Conservation (phyloP, 2,888 invertebrate species). For the Blera fallax region DNA sequence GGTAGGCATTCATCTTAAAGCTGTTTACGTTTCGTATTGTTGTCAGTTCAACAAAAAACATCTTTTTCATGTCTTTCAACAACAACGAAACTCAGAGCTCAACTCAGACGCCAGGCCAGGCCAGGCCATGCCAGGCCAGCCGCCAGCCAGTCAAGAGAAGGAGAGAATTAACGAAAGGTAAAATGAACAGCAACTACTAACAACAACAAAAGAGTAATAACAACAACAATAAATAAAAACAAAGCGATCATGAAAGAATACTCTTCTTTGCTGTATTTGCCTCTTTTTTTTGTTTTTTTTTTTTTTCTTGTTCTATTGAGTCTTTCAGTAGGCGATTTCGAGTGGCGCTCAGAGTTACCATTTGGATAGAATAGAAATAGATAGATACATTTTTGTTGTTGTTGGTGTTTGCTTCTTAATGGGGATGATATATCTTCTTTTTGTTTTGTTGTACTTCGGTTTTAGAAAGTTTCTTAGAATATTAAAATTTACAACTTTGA, state of each 20-base stretch:
- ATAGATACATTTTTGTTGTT: constrained; percentile 10
- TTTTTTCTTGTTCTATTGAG: constrained; percentile 28
- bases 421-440: constrained; percentile 22
- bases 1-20: constrained; percentile 68
- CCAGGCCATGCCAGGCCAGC: not conserved
- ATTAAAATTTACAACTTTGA: constrained; percentile 37
- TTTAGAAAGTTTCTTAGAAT: constrained; percentile 39
- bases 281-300: not conserved
- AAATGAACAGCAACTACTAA: constrained; percentile 31
- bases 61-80: constrained; percentile 71
- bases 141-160: constrained; percentile 33
- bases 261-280: constrained; percentile 49
- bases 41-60: constrained; percentile 69
- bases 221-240: constrained; percentile 68
- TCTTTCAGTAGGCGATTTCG: constrained; percentile 16
- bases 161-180: constrained; percentile 60
- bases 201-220: constrained; percentile 62
- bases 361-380: constrained; percentile 40
- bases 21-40: constrained; percentile 72
- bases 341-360: constrained; percentile 68
- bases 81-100: constrained; percentile 52
- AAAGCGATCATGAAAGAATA: constrained; percentile 57
- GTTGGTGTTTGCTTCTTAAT: constrained; percentile 1
- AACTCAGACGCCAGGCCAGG: constrained; percentile 46
- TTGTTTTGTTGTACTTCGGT: too few species aligned